Conservation (phyloP, 2,888 invertebrate genomes). For the Clusia tigrina region DNA sequence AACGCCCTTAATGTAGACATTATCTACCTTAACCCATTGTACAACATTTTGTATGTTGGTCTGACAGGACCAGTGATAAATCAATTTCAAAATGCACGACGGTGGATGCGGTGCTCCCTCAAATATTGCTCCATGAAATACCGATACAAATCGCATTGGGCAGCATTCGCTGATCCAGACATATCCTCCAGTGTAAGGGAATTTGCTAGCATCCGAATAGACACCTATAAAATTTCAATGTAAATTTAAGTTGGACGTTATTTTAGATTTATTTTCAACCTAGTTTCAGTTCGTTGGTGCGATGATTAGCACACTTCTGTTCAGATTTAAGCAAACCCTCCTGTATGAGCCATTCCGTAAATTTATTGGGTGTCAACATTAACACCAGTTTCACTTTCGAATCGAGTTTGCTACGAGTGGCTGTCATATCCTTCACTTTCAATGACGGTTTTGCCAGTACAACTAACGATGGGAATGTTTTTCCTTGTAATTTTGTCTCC, state of each 20-base stretch:
- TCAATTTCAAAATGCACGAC: conserved; percentile 79
- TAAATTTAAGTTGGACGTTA: background rate
- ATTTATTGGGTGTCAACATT: conserved; percentile 82
- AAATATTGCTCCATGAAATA: conserved; percentile 86
- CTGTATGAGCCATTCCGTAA: conserved; percentile 90
- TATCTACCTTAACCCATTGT: conserved; percentile 86
- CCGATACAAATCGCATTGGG: conserved; percentile 83
- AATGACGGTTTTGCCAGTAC: conserved; percentile 84
- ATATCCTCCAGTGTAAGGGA: conserved; percentile 88
- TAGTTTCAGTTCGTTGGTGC: conserved; percentile 75
- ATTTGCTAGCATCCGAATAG: conserved; percentile 85
- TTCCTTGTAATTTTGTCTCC: conserved; percentile 77
- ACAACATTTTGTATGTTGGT: conserved; percentile 88
- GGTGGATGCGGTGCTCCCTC: conserved; percentile 87
- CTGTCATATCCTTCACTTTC: conserved; percentile 72
- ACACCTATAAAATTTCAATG: conserved; percentile 68
- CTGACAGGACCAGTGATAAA: conserved; percentile 93
- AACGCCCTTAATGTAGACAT: conserved; percentile 72
- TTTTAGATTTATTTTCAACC: conserved; percentile 61
- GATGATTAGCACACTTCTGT: conserved; percentile 78
- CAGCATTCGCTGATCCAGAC: conserved; percentile 92
- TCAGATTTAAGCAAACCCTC: conserved; percentile 82
- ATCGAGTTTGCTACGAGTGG: conserved; percentile 74
- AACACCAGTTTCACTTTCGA: conserved; percentile 83
- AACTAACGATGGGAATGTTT: conserved; percentile 86